Conservation (phyloP, 2,888 invertebrate genomes). For the Xestoiulus laeticollis region DNA sequence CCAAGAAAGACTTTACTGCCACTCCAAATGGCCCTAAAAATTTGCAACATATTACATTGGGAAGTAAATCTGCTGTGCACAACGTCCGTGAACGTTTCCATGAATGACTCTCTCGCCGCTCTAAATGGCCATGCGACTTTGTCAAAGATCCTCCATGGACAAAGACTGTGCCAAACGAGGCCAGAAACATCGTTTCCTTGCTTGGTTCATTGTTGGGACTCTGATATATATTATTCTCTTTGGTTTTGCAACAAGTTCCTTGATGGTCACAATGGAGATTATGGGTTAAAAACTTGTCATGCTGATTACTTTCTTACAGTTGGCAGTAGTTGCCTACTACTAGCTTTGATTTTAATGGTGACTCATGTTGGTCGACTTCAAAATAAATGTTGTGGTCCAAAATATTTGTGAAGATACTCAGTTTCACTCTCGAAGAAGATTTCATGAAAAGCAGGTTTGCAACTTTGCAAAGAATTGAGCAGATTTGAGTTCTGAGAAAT, state of each 20-base stretch:
- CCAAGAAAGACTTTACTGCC: background rate
- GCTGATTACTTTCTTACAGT: slow-evolving; percentile 3
- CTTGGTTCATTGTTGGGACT: background rate
- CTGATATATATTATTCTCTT: background rate
- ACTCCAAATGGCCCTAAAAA: background rate
- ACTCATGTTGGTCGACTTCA: slow-evolving; percentile 54
- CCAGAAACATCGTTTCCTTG: background rate
- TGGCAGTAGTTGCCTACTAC: background rate
- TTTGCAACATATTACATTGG: background rate
- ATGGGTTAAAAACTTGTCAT: background rate
- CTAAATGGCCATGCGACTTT: no score
- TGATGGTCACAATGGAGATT: background rate
- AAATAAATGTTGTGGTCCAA: slow-evolving; percentile 55
- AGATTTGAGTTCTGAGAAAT: no score
- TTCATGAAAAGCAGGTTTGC: no score
- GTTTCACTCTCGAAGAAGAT: no score
- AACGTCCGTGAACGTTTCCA: no score
- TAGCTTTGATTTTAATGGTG: background rate
- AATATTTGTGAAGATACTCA: slow-evolving; percentile 27
- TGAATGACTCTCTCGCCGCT: no score
- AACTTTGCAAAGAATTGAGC: no score
- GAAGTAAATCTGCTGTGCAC: no score
- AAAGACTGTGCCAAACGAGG: background rate
- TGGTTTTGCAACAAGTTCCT: slow-evolving; percentile 10
- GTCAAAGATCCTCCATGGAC: no score